Evolutionary conservation across 1,140 invertebrate genomes (phyloP), one percentile per base, ranked within the genome.

Genomic region (Nymphalis io): DNA sequence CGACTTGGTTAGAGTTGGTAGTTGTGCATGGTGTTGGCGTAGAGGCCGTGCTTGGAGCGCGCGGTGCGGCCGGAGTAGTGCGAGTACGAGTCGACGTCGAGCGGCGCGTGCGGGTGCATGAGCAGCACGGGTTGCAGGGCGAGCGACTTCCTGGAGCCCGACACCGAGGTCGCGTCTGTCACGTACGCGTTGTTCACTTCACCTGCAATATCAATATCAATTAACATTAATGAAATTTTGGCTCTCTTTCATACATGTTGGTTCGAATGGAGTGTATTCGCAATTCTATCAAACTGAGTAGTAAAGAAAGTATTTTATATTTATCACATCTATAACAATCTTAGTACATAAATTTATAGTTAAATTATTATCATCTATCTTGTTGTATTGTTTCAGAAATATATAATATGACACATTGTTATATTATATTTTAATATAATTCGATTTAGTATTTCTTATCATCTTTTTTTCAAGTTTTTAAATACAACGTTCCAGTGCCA

Each of bases 101-200:
- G 87, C 1, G 84, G 83, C 0, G 82, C 82, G 72, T 92, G 88
- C 20, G 95, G 95, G 38, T 95, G 95, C 88, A 97, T 96, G 73
- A 96, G 83, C 55, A 97, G 89, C 0, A 98, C 96, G 5, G 97
- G 97, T 89, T 97, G 96, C 16, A 98, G 91, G 67, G 96, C 96
- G 13, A 97, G 90, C 0, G 96, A 97, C 85, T 97, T 97, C 60
- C 96, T 90, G 0, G 96, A 97, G 0, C 96, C 96, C 6, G 95
- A 94, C 18, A 97, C 93, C 51, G 96, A 97, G 65, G 96, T 95
- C 3, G 94, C 95, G 87, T 98, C 97, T 1, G 93, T 94, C 58
- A 97, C 94, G 83, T 96, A 98, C 3, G 94, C 96, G 72, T 95
- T 95, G 89, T 98, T 97, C 60, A 98, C 95, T 93, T 97, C 96